Percentiles rank a stretch among this genome's conserved stretches.
Evolutionary conservation across 2,888 invertebrate species (phyloP).

Genomic region (Troides aeacus): DNA sequence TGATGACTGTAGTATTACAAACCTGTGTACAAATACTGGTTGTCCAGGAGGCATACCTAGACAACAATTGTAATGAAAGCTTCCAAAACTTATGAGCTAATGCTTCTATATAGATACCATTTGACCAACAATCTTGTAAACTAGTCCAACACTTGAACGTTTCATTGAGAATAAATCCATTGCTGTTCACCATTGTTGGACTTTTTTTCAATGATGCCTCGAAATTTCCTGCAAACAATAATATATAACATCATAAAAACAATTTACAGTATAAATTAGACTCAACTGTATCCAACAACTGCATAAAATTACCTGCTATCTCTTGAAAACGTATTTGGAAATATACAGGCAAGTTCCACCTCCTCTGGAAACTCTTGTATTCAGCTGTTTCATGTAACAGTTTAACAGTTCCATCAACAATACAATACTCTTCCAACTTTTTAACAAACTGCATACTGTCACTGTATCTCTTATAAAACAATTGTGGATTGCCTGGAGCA

Average conservation of each 20-base stretch:
- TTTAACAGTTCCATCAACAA: conserved; percentile 77
- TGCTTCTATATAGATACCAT: conserved; percentile 88
- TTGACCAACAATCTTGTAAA: conserved; percentile 84
- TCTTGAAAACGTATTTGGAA: conserved; percentile 97
- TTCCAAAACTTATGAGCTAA: conserved; percentile 93
- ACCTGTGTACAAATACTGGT: conserved; percentile 69
- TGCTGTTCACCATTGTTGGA: conserved; percentile 53
- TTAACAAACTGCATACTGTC: conserved; percentile 88
- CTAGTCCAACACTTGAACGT: conserved; percentile 74
- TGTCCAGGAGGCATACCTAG: conserved; percentile 89
- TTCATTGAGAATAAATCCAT: conserved; percentile 70
- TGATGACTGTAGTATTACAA: conserved; percentile 16
- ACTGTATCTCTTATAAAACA: conserved; percentile 90
- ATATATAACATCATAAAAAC: neutral
- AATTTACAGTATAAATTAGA: neutral
- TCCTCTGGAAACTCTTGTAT: conserved; percentile 88
- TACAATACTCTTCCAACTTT: conserved; percentile 84
- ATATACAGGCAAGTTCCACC: conserved; percentile 98
- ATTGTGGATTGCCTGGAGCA: conserved; percentile 94
- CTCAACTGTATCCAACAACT: neutral
- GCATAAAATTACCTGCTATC: conserved; percentile 83
- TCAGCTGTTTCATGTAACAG: conserved; percentile 83
- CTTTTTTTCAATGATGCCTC: conserved; percentile 59
- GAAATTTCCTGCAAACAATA: conserved; percentile 54
- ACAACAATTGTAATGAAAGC: conserved; percentile 89